Conservation (phyloP, 1,140 invertebrate genomes). For the Steinernema feltiae region DNA sequence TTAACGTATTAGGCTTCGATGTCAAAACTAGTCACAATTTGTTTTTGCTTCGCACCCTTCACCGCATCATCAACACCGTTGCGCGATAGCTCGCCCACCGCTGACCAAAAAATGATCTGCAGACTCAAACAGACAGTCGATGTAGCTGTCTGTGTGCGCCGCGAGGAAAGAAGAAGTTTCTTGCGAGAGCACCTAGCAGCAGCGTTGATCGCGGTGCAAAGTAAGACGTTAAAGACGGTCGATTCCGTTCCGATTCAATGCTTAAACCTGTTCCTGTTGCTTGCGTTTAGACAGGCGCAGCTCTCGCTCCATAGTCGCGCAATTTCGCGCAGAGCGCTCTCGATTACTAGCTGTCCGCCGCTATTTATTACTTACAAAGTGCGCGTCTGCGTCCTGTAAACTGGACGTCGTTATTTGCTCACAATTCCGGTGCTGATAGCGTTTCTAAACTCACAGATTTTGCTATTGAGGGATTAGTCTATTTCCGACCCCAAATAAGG, state of each 20-base stretch:
- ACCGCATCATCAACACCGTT: no score
- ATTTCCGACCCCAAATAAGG: no score
- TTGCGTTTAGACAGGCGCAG: neutral
- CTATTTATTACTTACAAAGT: neutral
- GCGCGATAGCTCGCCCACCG: no score
- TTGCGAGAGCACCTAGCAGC: neutral
- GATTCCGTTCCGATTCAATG: conserved; percentile 5
- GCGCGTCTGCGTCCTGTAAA: neutral
- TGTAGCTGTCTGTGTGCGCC: no score
- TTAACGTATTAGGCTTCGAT: neutral
- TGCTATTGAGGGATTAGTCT: no score
- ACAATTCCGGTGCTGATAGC: no score
- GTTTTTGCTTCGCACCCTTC: neutral
- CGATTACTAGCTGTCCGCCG: neutral
- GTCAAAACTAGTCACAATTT: neutral
- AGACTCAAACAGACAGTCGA: no score
- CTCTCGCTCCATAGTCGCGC: neutral
- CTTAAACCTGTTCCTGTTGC: neutral
- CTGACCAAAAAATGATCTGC: no score
- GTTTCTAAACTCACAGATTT: no score
- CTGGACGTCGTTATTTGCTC: neutral
- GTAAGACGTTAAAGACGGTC: neutral
- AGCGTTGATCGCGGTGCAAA: neutral
- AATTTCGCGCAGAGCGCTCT: neutral
- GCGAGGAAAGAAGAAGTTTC: neutral